These are phyloP conservation scores for Aphaenogaster floridana DNA, from an alignment of 1,140 invertebrate genomes.

Conservation along the genomic window DNA sequence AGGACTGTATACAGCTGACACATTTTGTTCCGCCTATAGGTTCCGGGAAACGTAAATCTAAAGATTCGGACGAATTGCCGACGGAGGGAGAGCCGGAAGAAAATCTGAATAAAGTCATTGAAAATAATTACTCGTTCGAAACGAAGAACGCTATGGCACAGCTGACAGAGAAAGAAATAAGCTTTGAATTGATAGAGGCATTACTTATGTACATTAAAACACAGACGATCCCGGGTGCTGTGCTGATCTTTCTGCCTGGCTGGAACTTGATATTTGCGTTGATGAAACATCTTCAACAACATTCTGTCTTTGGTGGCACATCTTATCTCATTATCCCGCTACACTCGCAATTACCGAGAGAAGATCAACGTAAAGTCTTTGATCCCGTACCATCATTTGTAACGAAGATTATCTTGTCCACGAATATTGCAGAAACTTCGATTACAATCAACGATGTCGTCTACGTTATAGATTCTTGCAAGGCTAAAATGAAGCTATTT, in stretches of 20 bases:
- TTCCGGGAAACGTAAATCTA: slow-evolving; percentile 90
- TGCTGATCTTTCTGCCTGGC: slow-evolving; percentile 97
- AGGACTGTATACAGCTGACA: slow-evolving; percentile 95
- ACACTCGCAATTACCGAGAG: slow-evolving; percentile 96
- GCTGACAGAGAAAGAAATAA: slow-evolving; percentile 96
- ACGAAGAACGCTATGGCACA: slow-evolving; percentile 92
- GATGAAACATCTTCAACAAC: slow-evolving; percentile 94
- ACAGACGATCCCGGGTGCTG: slow-evolving; percentile 92
- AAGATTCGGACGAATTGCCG: slow-evolving; percentile 90
- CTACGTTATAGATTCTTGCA: slow-evolving; percentile 98
- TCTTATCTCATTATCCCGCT: slow-evolving; percentile 93
- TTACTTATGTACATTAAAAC: slow-evolving; percentile 92
- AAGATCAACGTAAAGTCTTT: slow-evolving; percentile 96
- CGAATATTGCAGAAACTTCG: slow-evolving; percentile 97
- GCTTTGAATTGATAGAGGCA: slow-evolving; percentile 96
- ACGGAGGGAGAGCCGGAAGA: slow-evolving; percentile 91
- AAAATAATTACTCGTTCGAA: slow-evolving; percentile 82
- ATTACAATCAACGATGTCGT: slow-evolving; percentile 99
- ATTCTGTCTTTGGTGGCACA: slow-evolving; percentile 91
- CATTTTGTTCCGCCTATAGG: slow-evolving; percentile 93
- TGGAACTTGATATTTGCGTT: slow-evolving; percentile 98
- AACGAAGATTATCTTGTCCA: slow-evolving; percentile 95
- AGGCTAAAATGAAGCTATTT: slow-evolving; percentile 98
- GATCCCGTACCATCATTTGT: slow-evolving; percentile 91
- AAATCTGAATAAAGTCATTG: slow-evolving; percentile 91